Base-by-base conservation (phyloP, 2,888 invertebrate genomes). In the Smittia aterrima region DNA sequence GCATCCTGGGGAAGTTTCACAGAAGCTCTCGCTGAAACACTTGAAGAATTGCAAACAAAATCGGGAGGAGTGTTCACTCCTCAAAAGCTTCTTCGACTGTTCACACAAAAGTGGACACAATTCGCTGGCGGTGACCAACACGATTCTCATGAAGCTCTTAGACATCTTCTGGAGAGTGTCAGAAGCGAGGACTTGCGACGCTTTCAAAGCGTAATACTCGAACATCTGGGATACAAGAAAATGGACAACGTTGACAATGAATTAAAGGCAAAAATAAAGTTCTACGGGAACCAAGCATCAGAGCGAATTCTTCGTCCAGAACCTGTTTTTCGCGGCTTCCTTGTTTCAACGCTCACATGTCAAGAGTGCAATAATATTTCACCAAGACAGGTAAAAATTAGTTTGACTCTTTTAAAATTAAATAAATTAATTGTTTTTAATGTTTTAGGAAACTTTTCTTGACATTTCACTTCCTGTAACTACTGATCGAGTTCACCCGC, bases 61-160 rank as follows among this genome's bases (percentile, higher is more conserved):
- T 78, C 81, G 84, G 89, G 88, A 1, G 87, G 89, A 13, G 88
- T 90, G 20, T 88, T 86, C 77, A 88, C 85, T 22, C 92, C 92
- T 0, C 82, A 86, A 24, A 86, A 87, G 79, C 83, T 92, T 66
- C 85, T 91, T 27, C 85, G 85, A 0, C 87, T 87, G 75, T 84
- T 92, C 22, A 89, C 88, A 75, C 85, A 83, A 77, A 89, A 90
- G 77, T 85, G 89, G 80, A 92, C 93, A 0, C 92, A 96, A 81
- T 98, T 97, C 82, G 91, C 92, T 71, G 96, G 96, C 9, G 95
- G 92, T 1, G 93, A 96, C 78, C 98, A 99, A 80, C 98, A 99
- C 80, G 98, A 99, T 81, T 90, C 98, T 0, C 98, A 99, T 79
- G 98, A 99, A 82, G 84, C 98, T 74, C 85, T 99, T 18, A 85